A percentile compares a stretch with the other conserved stretches of the same genome.
Evolutionary conservation across 2,113 vertebrate genomes (phyloP).

Genomic region (Gasterosteus nipponicus): DNA sequence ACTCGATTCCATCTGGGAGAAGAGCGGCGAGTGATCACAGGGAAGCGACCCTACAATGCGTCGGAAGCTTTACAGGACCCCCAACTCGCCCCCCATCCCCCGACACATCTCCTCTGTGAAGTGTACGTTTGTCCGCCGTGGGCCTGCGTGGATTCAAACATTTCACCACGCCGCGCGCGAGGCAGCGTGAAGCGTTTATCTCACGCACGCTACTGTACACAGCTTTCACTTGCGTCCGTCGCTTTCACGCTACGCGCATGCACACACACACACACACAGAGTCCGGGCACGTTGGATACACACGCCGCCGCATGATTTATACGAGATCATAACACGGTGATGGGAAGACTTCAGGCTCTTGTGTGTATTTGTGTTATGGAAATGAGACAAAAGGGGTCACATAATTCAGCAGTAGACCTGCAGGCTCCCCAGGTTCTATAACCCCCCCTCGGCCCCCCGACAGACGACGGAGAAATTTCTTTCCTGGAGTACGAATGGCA

Average conservation of each 20-base stretch:
- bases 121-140: neutral
- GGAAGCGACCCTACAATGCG: neutral
- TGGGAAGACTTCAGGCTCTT: constrained; percentile 34
- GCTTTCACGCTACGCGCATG: constrained; percentile 6
- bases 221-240: constrained; percentile 51
- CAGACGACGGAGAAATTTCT: constrained; percentile 58
- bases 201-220: constrained; percentile 23
- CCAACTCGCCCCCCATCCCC: no score
- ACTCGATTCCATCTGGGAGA: neutral
- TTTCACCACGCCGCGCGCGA: constrained; percentile 1
- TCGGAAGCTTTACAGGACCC: neutral
- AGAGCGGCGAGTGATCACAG: neutral
- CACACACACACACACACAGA: constrained; percentile 22
- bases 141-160: constrained; percentile 6
- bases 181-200: constrained; percentile 38
- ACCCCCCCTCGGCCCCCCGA: constrained; percentile 44
- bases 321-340: constrained; percentile 45
- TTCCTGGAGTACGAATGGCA: constrained; percentile 58
- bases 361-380: constrained; percentile 54
- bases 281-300: constrained; percentile 38
- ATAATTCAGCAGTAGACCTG: constrained; percentile 70
- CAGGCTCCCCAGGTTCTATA: constrained; percentile 64
- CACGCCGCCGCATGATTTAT: constrained; percentile 33
- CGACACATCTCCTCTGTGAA: neutral
- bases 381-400: constrained; percentile 58